These are phyloP conservation scores for Colius striatus DNA, from an alignment of 2,113 vertebrate genomes.

Conservation along the genomic window DNA sequence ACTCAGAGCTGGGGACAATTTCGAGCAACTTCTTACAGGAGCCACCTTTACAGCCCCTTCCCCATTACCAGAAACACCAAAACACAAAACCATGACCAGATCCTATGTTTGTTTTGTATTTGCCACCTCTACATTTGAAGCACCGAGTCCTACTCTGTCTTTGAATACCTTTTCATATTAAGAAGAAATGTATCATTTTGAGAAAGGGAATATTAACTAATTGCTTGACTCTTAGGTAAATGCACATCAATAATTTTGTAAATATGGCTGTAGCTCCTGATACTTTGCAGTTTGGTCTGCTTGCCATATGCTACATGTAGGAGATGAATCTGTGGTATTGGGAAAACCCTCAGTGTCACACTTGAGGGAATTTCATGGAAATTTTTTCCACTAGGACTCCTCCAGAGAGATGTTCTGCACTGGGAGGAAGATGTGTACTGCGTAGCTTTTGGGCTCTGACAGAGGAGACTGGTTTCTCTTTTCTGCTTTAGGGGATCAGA, in stretches of 20 bases:
- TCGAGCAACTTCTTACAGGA: no score
- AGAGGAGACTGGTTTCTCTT: background rate
- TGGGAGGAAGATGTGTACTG: background rate
- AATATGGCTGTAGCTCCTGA: background rate
- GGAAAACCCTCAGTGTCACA: background rate
- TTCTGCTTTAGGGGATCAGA: background rate
- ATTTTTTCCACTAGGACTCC: background rate
- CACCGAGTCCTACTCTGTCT: background rate
- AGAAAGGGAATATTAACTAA: background rate
- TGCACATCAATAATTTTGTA: background rate
- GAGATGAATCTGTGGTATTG: background rate
- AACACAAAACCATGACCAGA: no score
- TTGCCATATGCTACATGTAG: fast-evolving
- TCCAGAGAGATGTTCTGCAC: fast-evolving
- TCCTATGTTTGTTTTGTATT: background rate
- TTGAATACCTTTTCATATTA: background rate
- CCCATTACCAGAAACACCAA: no score
- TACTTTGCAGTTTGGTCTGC: background rate
- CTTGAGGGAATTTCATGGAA: background rate
- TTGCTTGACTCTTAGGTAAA: background rate
- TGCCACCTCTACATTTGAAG: background rate
- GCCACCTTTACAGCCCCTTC: no score
- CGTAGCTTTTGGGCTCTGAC: background rate
- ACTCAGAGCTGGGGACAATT: no score
- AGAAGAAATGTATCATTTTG: background rate